These are phyloP conservation scores for Cathartes aura DNA, from an alignment of 2,113 vertebrate genomes.

Conservation along the genomic window DNA sequence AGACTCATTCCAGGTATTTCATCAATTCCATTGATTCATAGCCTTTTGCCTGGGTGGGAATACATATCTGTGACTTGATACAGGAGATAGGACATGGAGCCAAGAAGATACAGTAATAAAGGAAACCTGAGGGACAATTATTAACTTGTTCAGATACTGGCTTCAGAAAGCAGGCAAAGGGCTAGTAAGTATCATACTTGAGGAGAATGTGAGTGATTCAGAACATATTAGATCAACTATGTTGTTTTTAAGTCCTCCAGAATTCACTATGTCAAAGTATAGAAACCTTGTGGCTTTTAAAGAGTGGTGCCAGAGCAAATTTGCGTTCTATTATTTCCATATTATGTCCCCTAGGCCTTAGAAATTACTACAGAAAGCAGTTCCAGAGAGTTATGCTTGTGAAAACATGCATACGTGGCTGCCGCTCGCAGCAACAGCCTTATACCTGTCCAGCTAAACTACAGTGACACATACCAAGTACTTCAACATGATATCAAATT, in stretches of 20 bases:
- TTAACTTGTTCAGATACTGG: not conserved
- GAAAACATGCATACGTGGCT: not conserved
- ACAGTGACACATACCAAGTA: not conserved
- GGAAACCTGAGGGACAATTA: not conserved
- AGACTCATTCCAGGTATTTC: not conserved
- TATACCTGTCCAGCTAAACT: conserved; percentile 19
- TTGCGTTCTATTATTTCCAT: conserved; percentile 38
- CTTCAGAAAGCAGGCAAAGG: not conserved
- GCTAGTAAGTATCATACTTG: not conserved
- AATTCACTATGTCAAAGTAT: not conserved
- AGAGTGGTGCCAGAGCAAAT: not conserved
- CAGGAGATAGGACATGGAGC: not conserved
- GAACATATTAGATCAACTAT: not conserved
- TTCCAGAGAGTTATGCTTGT: conserved; percentile 9
- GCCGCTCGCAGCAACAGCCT: not conserved
- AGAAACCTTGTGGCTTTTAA: not conserved
- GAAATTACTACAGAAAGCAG: conserved; percentile 27
- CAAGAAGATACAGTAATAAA: not conserved
- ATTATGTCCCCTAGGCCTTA: not conserved
- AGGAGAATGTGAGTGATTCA: not conserved
- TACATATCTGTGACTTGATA: not conserved
- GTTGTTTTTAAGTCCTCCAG: not conserved
- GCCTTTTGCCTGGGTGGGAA: not conserved
- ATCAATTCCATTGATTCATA: not conserved
- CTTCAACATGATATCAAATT: conserved; percentile 21